Conservation (phyloP, 2,797 vertebrate species). For the Salmo trutta region DNA sequence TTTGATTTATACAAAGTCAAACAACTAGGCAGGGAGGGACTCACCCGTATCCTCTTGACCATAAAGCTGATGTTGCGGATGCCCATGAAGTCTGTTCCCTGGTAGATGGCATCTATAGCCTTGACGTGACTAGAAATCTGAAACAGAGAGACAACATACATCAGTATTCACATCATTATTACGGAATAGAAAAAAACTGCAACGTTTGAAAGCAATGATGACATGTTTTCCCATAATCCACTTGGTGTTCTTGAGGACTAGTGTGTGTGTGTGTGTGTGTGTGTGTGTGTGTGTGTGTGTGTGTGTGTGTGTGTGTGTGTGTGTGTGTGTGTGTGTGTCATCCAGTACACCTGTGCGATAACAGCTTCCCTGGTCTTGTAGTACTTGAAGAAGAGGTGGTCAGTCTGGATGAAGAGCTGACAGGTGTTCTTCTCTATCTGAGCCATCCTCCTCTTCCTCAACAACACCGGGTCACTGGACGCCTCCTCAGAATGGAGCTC, state of each 20-base stretch:
- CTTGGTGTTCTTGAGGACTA: too few species aligned
- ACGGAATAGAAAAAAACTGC: too few species aligned
- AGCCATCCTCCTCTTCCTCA: slow-evolving; percentile 89
- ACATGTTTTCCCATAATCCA: too few species aligned
- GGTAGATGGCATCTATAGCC: slow-evolving; percentile 98
- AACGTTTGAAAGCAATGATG: neutral
- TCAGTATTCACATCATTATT: neutral
- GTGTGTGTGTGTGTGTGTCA: slow-evolving; percentile 7
- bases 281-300: too few species aligned
- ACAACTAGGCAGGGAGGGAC: slow-evolving; percentile 40
- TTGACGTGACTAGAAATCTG: slow-evolving; percentile 98
- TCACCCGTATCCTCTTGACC: slow-evolving; percentile 97
- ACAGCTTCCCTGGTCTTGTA: slow-evolving; percentile 96
- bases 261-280: neutral
- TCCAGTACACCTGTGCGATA: slow-evolving; percentile 91
- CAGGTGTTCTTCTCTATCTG: slow-evolving; percentile 95
- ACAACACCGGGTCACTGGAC: slow-evolving; percentile 71
- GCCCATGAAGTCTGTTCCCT: slow-evolving; percentile 96
- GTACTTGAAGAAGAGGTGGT: slow-evolving; percentile 93
- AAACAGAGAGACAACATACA: slow-evolving; percentile 1
- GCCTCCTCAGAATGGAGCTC: slow-evolving; percentile 46
- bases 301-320: neutral
- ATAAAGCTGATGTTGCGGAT: slow-evolving; percentile 99
- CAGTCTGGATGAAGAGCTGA: slow-evolving; percentile 97
- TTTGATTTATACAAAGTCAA: neutral